A percentile compares a stretch with the other conserved stretches of the same genome.
Evolutionary conservation across 2,113 vertebrate species (phyloP).

Genomic region (Orthonyx spaldingii): DNA sequence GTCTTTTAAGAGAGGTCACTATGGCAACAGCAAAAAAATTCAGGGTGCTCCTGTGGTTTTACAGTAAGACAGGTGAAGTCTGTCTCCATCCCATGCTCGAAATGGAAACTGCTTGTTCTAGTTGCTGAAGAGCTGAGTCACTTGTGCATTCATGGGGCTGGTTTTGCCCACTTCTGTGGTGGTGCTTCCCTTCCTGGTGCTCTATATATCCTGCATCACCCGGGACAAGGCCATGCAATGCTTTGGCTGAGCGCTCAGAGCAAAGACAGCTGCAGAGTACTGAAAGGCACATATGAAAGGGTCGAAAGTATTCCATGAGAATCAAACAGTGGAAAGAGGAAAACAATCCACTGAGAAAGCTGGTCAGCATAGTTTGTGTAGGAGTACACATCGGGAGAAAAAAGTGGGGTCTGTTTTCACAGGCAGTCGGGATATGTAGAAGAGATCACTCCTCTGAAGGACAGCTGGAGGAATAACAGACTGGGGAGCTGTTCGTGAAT

Average conservation of each 20-base stretch:
- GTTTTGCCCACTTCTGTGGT: background rate
- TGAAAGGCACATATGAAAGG: background rate
- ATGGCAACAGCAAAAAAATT: slow-evolving; percentile 25
- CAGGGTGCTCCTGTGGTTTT: background rate
- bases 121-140: slow-evolving; percentile 1
- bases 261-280: background rate
- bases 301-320: background rate
- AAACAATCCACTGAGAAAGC: background rate
- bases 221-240: background rate
- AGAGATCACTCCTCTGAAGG: background rate
- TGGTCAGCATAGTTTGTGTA: background rate
- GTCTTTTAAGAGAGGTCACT: slow-evolving; percentile 21
- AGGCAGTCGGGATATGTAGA: background rate
- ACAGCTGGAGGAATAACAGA: background rate
- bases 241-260: background rate
- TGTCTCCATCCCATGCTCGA: background rate
- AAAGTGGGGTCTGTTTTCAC: background rate
- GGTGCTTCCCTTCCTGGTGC: background rate
- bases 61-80: background rate
- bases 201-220: background rate
- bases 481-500: background rate
- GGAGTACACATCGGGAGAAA: background rate
- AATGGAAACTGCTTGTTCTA: background rate
- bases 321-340: background rate
- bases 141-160: background rate